Evolutionary conservation across 2,888 invertebrate genomes (phyloP), one percentile per base, ranked within the genome.

Genomic region (Synanthedon formicaeformis): DNA sequence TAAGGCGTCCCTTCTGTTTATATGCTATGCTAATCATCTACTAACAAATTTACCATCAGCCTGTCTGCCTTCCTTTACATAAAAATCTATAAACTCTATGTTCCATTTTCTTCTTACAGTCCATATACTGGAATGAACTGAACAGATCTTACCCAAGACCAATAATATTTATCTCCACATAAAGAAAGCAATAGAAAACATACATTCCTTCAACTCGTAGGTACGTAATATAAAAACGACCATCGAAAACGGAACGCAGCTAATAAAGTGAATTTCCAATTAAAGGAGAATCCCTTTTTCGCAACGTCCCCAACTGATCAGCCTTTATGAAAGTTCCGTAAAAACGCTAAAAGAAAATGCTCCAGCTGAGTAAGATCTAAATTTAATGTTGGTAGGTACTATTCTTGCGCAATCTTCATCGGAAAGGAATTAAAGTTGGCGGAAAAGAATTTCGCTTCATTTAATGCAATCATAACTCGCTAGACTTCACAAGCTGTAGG

Each of bases 211-310:
- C 10, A 2, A 34, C 34, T 34, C 34, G 34, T 34, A 34, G 34
- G 10, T 34, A 34, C 34, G 34, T 34, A 34, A 34, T 34, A 34
- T 34, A 34, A 34, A 34, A 34, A 10, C 34, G 34, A 34, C 34
- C 34, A 45, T 45, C 45, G 50, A 48, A 59, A 56, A 59, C 55
- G 53, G 53, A 54, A 53, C 53, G 54, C 27, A 57, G 56, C 57
- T 60, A 69, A 72, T 72, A 68, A 70, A 72, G 62, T 68, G 62
- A 64, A 70, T 69, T 68, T 66, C 60, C 66, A 73, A 72, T 73
- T 74, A 74, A 65, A 71, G 65, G 65, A 63, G 66, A 70, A 69
- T 70, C 66, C 65, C 65, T 66, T 68, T 69, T 72, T 70, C 62
- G 64, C 66, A 65, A 65, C 62, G 61, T 69, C 64, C 61, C 61